These are phyloP conservation scores for Ctenodactylus gundi DNA, from an alignment of 2,113 vertebrate genomes.

Conservation along the genomic window DNA sequence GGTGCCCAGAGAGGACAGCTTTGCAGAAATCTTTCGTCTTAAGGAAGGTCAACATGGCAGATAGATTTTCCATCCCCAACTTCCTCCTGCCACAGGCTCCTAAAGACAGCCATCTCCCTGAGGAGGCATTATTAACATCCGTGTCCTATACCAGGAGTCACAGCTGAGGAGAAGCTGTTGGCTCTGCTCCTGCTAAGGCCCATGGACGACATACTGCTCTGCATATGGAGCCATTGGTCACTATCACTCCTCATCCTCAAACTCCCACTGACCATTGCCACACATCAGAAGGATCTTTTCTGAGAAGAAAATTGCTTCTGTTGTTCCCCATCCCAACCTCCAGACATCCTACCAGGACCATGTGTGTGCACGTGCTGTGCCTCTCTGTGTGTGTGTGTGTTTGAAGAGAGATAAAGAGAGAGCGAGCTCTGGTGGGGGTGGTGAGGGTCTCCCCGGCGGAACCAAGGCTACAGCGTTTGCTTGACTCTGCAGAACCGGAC, in stretches of 20 bases:
- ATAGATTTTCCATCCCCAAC: neutral
- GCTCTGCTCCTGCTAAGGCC: neutral
- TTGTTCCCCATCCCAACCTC: neutral
- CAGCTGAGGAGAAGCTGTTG: neutral
- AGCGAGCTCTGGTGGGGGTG: neutral
- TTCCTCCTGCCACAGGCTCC: too few species aligned
- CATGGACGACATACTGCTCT: accelerated
- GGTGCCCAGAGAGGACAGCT: neutral
- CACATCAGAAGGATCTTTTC: neutral
- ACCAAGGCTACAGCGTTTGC: neutral
- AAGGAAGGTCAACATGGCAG: neutral
- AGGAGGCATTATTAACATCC: neutral
- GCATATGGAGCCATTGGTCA: neutral
- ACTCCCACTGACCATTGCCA: neutral
- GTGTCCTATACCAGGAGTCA: accelerated
- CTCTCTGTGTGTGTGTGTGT: neutral
- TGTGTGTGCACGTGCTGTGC: neutral
- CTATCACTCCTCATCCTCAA: neutral
- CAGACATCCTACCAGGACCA: too few species aligned
- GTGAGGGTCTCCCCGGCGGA: neutral
- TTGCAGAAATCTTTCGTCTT: neutral
- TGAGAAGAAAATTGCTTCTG: neutral
- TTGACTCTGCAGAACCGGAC: constrained; percentile 8
- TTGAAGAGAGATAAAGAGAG: neutral
- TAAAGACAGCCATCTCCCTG: too few species aligned